Conservation (phyloP, 2,113 vertebrate genomes). For the Tragulus kanchil region DNA sequence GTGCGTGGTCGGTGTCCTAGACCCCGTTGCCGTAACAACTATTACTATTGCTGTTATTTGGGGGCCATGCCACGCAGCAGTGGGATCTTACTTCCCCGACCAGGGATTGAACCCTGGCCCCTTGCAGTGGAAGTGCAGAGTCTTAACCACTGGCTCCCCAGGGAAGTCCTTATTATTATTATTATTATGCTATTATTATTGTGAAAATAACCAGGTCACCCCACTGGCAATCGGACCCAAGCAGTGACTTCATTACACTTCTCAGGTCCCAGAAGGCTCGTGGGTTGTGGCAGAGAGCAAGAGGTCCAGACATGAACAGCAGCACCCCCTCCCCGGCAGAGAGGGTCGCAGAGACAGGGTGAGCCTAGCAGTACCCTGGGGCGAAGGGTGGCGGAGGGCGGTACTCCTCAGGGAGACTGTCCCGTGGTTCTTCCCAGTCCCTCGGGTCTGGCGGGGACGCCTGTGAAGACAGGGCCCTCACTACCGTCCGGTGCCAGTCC, state of each 20-base stretch:
- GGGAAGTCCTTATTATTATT: neutral
- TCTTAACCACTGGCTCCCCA: neutral
- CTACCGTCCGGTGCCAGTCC: neutral
- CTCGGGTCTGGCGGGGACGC: accelerated
- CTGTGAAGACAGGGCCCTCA: neutral
- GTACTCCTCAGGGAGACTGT: slow-evolving; percentile 86
- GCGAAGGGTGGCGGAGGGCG: slow-evolving; percentile 88
- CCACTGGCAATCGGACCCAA: neutral
- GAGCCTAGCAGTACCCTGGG: slow-evolving; percentile 85
- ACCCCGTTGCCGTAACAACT: neutral
- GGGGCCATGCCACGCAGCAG: neutral
- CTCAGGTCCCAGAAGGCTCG: neutral
- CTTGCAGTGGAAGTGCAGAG: neutral
- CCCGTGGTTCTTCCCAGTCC: neutral
- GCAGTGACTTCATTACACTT: neutral
- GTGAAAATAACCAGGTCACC: neutral
- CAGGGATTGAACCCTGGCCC: neutral
- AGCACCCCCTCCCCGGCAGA: neutral
- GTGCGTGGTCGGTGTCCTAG: neutral
- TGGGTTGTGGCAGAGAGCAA: neutral
- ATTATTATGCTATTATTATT: neutral
- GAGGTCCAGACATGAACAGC: neutral
- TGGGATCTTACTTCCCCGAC: neutral
- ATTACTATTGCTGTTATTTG: neutral
- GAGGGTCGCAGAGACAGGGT: neutral